Conservation (phyloP, 1,140 invertebrate genomes). For the Cheumatopsyche charites region DNA sequence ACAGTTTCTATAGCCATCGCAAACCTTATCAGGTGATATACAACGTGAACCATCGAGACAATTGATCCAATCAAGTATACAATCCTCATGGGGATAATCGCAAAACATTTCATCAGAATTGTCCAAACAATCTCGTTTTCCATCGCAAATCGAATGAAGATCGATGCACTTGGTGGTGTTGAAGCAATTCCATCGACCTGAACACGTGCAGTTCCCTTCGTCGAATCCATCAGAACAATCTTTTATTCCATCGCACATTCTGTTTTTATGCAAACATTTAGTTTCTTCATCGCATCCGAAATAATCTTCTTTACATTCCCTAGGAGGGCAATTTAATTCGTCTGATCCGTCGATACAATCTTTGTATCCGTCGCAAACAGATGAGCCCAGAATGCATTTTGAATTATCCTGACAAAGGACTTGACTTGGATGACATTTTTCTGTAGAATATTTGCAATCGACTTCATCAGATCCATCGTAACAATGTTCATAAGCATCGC, state of each 20-base stretch:
- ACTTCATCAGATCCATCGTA: slow-evolving; percentile 58
- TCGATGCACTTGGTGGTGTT: background rate
- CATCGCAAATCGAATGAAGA: background rate
- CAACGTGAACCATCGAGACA: background rate
- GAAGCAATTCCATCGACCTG: background rate
- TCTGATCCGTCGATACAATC: background rate
- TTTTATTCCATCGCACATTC: background rate
- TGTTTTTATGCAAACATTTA: slow-evolving; percentile 47
- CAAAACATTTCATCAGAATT: background rate
- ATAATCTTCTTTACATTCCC: background rate
- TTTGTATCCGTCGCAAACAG: background rate
- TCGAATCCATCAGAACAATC: background rate
- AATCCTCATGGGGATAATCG: no score
- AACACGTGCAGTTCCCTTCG: background rate
- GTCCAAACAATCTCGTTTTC: background rate
- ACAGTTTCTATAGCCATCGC: slow-evolving; percentile 53
- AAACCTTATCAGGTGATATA: slow-evolving; percentile 47
- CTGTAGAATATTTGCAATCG: slow-evolving; percentile 50
- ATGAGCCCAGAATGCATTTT: background rate
- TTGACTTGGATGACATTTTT: no score
- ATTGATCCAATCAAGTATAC: background rate
- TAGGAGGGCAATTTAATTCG: background rate
- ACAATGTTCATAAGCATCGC: slow-evolving; percentile 76
- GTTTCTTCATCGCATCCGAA: background rate
- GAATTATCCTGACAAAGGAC: no score